These are phyloP conservation scores for Labrus mixtus DNA, from an alignment of 2,113 vertebrate genomes.

Conservation along the genomic window DNA sequence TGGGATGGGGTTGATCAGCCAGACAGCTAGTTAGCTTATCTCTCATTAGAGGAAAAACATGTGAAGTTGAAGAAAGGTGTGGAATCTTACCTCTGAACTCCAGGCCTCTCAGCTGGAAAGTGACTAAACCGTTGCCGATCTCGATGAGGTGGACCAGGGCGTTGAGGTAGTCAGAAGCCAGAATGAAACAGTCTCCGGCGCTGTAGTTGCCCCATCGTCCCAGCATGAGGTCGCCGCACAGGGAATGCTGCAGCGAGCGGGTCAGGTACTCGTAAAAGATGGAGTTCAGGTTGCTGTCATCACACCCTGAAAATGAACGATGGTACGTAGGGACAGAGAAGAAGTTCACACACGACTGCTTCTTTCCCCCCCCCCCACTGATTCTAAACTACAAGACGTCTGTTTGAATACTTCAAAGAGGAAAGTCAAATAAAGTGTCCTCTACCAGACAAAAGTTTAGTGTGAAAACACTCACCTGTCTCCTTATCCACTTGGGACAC, in stretches of 20 bases:
- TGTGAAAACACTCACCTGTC: constrained; percentile 83
- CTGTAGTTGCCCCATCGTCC: constrained; percentile 98
- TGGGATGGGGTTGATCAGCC: constrained; percentile 58
- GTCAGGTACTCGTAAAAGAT: constrained; percentile 99
- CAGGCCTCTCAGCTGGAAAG: constrained; percentile 97
- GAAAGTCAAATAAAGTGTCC: background rate
- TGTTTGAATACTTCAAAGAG: background rate
- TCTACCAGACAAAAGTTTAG: no score
- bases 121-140: constrained; percentile 96
- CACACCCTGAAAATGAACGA: constrained; percentile 84
- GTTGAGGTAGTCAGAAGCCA: constrained; percentile 98
- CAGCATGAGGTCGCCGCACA: constrained; percentile 94
- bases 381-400: background rate
- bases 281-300: constrained; percentile 97
- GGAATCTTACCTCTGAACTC: constrained; percentile 93
- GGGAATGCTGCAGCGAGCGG: constrained; percentile 93
- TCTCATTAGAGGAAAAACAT: no score
- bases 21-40: background rate
- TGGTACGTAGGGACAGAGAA: background rate
- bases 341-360: background rate
- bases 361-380: background rate
- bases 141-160: constrained; percentile 97
- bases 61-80: no score
- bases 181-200: constrained; percentile 96
- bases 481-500: constrained; percentile 96